These are phyloP conservation scores for Bombus confusus DNA, from an alignment of 1,140 invertebrate species.

Conservation along the genomic window DNA sequence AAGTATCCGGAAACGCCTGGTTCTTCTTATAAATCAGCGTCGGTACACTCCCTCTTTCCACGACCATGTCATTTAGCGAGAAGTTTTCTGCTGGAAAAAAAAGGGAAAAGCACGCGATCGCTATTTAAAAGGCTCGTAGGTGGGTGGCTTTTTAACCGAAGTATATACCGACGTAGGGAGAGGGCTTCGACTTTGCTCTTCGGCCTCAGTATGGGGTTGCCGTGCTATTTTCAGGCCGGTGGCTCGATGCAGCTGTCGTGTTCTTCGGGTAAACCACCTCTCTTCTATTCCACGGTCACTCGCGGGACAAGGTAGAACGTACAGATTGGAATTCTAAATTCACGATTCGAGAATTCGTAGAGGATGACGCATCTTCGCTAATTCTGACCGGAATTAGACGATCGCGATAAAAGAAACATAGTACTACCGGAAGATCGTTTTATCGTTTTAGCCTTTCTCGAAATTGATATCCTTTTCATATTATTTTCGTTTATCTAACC, in stretches of 20 bases:
- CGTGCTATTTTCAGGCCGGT: slow-evolving; percentile 70
- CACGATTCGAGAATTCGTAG: slow-evolving; percentile 30
- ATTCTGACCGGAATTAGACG: not conserved
- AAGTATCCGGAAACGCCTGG: slow-evolving; percentile 73
- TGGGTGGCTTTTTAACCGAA: slow-evolving; percentile 57
- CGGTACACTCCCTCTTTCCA: slow-evolving; percentile 46
- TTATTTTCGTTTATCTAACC: not conserved
- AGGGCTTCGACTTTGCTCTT: slow-evolving; percentile 56
- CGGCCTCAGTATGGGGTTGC: slow-evolving; percentile 69
- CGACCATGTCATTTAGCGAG: slow-evolving; percentile 50
- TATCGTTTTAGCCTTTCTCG: not conserved
- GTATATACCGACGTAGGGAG: slow-evolving; percentile 46
- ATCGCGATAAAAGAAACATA: not conserved
- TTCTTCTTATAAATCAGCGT: slow-evolving; percentile 68
- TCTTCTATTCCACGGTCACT: slow-evolving; percentile 70
- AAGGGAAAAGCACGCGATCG: slow-evolving; percentile 63
- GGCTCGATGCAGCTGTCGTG: slow-evolving; percentile 69
- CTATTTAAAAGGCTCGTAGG: slow-evolving; percentile 67
- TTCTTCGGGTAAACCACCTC: slow-evolving; percentile 70
- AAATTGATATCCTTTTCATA: not conserved
- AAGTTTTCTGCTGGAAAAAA: slow-evolving; percentile 51
- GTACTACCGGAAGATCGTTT: not conserved
- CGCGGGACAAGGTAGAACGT: slow-evolving; percentile 63
- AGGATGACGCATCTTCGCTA: not conserved
- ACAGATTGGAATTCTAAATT: slow-evolving; percentile 58